phyloP scores from a whole-genome alignment of 2,888 invertebrate genomes.

The Poecilus cupreus region DNA sequence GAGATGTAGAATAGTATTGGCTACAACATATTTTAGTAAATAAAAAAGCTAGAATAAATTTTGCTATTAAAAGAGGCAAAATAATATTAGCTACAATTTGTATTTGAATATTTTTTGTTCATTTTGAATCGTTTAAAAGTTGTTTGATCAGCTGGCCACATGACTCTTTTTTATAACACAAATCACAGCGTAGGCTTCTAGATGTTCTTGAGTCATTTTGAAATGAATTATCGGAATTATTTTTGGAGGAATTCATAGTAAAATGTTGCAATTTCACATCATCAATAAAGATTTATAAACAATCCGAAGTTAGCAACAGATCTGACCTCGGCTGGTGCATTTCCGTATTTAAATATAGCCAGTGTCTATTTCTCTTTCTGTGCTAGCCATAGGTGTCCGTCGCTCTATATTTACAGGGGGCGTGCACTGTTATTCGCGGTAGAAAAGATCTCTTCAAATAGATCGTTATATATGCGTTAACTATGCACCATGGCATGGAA shows the following conservation, averaged over 20 bases:
- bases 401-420: conserved; percentile 10
- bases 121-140: no score
- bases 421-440: background rate
- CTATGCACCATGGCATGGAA: background rate
- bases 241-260: background rate
- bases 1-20: no score
- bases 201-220: no score
- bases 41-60: no score
- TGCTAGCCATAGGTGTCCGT: conserved; percentile 9
- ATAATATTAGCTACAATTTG: no score
- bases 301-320: conserved; percentile 30
- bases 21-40: no score
- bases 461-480: background rate
- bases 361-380: conserved; percentile 43
- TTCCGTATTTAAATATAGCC: conserved; percentile 42
- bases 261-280: background rate
- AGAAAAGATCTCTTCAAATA: conserved; percentile 1
- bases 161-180: no score
- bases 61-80: no score
- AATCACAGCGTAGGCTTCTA: no score
- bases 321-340: conserved; percentile 24
- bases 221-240: background rate
- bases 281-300: conserved; percentile 2
- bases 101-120: no score
- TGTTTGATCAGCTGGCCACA: no score